Base-by-base conservation (phyloP, 2,797 vertebrate species). In the Philypnodon macrostomus region DNA sequence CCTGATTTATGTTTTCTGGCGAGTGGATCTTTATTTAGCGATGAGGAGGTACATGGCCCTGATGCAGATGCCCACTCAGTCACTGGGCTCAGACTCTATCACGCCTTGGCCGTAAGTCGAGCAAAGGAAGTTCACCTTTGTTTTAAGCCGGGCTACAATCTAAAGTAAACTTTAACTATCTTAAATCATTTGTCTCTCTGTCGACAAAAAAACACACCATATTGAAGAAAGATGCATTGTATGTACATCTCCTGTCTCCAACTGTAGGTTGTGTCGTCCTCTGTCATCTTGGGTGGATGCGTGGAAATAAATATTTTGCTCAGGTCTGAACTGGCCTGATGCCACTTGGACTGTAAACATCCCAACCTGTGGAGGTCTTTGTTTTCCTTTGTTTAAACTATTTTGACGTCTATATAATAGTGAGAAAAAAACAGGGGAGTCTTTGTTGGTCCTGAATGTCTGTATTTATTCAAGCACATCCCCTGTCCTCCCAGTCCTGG, bases 301-400 rank as follows among this genome's bases (percentile, higher is more conserved):
- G 9, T 26, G 49, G 67, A 67, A 65, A 67, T 61, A 75, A 84
- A 83, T 85, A 80, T 81, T 79, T 74, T 68, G 57, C 64, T 70
- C 76, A 48, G 55, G 55, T 75, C 60, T 18, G 9, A 0, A n/a
- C 68, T 87, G 80, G 84, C 77, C 48, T 62, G 66, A 79, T 81
- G 87, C 89, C 89, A 87, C 63, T 35, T 45, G 68, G 73, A 70
- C 73, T 88, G 74, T 91, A 91, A 91, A 91, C 90, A 89, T 86
- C 83, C 78, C 71, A 80, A 80, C 70, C 76, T 81, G 81, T 49
- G 63, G 75, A 64, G 77, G 74, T 90, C 86, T 83, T 83, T 87
- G 64, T 87, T 88, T 89, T 88, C 87, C 87, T 90, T 87, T 86
- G 83, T 89, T 86, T 89, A 91, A 90, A 90, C 80, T 77, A 67